Conservation (phyloP, 1,140 invertebrate species). For the Linepithema humile region DNA sequence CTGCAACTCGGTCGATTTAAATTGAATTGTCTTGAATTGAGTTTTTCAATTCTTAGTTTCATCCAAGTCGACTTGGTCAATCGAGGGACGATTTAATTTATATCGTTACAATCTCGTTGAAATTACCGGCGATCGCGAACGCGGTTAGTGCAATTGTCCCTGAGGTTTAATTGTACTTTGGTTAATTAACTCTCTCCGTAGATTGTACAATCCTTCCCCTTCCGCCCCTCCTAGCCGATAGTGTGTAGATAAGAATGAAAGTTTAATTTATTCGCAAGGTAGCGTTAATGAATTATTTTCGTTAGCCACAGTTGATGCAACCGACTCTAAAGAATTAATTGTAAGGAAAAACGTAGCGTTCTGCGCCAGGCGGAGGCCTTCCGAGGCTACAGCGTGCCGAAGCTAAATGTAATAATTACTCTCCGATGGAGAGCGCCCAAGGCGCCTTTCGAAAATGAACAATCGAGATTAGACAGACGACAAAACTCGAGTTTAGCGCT, state of each 20-base stretch:
- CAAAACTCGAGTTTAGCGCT: not conserved
- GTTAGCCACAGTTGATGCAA: slow-evolving; percentile 28
- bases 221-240: slow-evolving; percentile 11
- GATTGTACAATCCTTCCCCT: too few relatives aligned
- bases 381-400: slow-evolving; percentile 13
- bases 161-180: slow-evolving; percentile 35
- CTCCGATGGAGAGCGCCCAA: not conserved
- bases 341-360: slow-evolving; percentile 45
- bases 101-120: not conserved
- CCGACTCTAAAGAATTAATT: slow-evolving; percentile 39
- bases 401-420: slow-evolving; percentile 11
- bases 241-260: slow-evolving; percentile 27
- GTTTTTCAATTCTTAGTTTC: not conserved
- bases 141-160: slow-evolving; percentile 11
- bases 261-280: slow-evolving; percentile 34
- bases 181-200: not conserved
- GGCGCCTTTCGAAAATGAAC: slow-evolving; percentile 2
- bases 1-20: not conserved
- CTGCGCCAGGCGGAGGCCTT: slow-evolving; percentile 61
- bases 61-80: not conserved
- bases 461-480: slow-evolving; percentile 4
- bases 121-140: not conserved
- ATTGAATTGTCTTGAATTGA: slow-evolving; percentile 5
- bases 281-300: not conserved
- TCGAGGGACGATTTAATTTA: not conserved